A percentile compares a stretch with the other conserved stretches of the same genome.
phyloP scores from a whole-genome alignment of 2,797 vertebrate genomes.

The Cyprinella venusta region DNA sequence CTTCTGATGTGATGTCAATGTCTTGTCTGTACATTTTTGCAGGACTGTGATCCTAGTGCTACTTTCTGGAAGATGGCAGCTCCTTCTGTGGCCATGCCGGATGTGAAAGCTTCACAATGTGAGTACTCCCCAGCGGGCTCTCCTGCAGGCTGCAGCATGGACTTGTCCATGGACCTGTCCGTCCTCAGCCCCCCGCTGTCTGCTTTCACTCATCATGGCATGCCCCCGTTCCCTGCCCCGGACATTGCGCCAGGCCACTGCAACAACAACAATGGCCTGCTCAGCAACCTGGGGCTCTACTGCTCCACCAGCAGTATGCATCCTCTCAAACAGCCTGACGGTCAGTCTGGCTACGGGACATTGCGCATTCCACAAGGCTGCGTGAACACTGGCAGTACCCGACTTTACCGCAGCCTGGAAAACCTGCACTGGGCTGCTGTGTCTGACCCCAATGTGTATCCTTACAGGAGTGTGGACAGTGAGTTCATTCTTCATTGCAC shows the following conservation, averaged over 20 bases:
- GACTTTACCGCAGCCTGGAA: slow-evolving; percentile 89
- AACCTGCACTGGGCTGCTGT: slow-evolving; percentile 83
- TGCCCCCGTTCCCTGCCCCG: slow-evolving; percentile 51
- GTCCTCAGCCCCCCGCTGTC: slow-evolving; percentile 72
- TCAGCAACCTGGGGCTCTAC: slow-evolving; percentile 81
- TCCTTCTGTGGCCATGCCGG: slow-evolving; percentile 73
- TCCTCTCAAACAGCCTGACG: slow-evolving; percentile 73
- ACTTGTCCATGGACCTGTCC: slow-evolving; percentile 78
- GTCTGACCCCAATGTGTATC: slow-evolving; percentile 75
- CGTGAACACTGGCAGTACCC: slow-evolving; percentile 63
- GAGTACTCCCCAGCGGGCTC: slow-evolving; percentile 77
- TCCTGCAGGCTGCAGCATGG: slow-evolving; percentile 76
- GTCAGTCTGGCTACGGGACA: slow-evolving; percentile 58
- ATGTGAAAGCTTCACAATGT: slow-evolving; percentile 81
- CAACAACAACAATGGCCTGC: slow-evolving; percentile 82
- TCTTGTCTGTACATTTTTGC: slow-evolving; percentile 30
- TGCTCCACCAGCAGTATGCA: slow-evolving; percentile 74
- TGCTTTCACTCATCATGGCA: slow-evolving; percentile 72
- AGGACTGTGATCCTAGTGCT: slow-evolving; percentile 58
- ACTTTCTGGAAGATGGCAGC: slow-evolving; percentile 54
- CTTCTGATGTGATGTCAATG: slow-evolving; percentile 13
- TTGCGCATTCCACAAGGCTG: slow-evolving; percentile 51
- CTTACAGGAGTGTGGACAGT: slow-evolving; percentile 80
- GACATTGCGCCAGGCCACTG: slow-evolving; percentile 67
- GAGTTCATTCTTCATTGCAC: slow-evolving; percentile 82